These are phyloP conservation scores for Myrmophylax atrothorax DNA, from an alignment of 2,113 vertebrate species.

Conservation along the genomic window DNA sequence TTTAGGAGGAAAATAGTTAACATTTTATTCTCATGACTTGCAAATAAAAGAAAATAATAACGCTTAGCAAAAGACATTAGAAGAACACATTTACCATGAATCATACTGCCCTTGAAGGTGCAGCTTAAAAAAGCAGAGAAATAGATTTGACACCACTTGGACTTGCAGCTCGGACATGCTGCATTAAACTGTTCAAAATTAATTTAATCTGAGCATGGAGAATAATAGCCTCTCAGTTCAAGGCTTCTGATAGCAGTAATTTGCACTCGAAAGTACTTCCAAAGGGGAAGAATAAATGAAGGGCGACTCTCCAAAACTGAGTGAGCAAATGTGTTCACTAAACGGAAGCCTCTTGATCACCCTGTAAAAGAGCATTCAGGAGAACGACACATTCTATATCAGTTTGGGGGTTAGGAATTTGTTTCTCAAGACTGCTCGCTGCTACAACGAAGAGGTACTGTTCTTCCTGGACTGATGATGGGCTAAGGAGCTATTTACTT, in stretches of 20 bases:
- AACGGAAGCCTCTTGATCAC: constrained; percentile 74
- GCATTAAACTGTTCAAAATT: constrained; percentile 88
- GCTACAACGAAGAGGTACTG: constrained; percentile 6
- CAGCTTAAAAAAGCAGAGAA: constrained; percentile 85
- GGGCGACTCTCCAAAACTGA: constrained; percentile 79
- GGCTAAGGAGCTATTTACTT: constrained; percentile 26
- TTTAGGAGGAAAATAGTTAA: constrained; percentile 72
- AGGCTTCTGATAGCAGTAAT: constrained; percentile 84
- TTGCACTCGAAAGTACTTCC: constrained; percentile 84
- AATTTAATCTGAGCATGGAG: constrained; percentile 87
- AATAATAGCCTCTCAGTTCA: constrained; percentile 87
- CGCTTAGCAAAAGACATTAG: constrained; percentile 77
- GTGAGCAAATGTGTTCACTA: constrained; percentile 78
- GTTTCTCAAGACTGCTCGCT: background rate
- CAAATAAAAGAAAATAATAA: constrained; percentile 82
- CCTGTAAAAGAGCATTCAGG: constrained; percentile 68
- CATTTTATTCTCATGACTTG: constrained; percentile 78
- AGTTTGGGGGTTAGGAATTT: constrained; percentile 43
- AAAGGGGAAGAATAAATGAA: constrained; percentile 86
- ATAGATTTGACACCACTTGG: constrained; percentile 85
- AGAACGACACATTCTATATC: constrained; percentile 64
- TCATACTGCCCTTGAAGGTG: constrained; percentile 82
- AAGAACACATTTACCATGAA: constrained; percentile 79
- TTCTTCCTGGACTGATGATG: constrained; percentile 16
- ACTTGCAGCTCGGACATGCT: constrained; percentile 81